Percentiles rank a stretch among this genome's conserved stretches.
These are phyloP conservation scores for Anas bahamensis DNA, from an alignment of 2,797 vertebrate genomes.

Conservation along the genomic window DNA sequence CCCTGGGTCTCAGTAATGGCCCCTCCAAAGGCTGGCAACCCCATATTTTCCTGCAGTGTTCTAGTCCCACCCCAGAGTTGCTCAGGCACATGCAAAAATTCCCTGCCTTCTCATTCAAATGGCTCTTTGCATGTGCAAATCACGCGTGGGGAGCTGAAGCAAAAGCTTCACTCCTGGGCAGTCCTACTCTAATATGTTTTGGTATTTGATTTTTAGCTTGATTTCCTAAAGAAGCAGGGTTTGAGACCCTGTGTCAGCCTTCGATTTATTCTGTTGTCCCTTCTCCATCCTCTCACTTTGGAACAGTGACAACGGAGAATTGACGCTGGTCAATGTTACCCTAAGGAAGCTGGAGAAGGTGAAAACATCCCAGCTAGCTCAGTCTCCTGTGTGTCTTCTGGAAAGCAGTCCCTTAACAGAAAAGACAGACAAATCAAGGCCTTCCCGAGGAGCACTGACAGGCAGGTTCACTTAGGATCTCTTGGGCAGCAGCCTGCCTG, in stretches of 20 bases:
- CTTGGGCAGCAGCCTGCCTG: background rate
- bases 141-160: background rate
- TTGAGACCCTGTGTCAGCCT: background rate
- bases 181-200: accelerated
- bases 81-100: background rate
- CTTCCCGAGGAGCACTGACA: background rate
- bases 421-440: background rate
- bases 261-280: background rate
- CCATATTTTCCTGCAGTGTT: background rate
- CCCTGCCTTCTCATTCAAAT: background rate
- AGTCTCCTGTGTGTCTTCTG: background rate
- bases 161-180: background rate
- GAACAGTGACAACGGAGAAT: background rate
- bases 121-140: background rate
- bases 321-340: background rate
- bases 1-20: background rate
- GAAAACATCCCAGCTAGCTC: background rate
- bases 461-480: background rate
- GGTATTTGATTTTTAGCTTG: background rate
- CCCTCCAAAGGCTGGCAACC: background rate
- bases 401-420: background rate
- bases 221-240: background rate
- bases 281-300: background rate
- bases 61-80: background rate
- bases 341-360: background rate